Base-by-base conservation (phyloP, 1,140 invertebrate species). In the Anagrus nilaparvatae region DNA sequence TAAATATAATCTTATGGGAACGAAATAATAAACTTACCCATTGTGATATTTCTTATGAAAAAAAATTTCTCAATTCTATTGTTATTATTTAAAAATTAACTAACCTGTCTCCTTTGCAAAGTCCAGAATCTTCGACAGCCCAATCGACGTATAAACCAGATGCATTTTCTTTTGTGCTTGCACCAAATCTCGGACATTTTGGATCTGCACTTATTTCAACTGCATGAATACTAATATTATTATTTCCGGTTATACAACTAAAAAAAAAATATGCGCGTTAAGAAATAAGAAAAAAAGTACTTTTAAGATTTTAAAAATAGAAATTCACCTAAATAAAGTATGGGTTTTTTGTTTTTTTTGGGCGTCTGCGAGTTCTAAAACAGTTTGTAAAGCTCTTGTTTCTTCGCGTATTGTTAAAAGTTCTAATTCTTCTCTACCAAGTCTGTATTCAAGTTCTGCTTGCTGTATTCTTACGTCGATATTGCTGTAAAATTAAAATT, bases 391-490 rank as follows among this genome's bases (percentile, higher is more conserved):
- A n/a, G 82, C 78, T 39, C 84, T 70, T 31, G 78, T 81, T 60
- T 92, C 87, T 66, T 90, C 87, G 43, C 84, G 72, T 43, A 91
- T 65, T 17, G 84, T 86, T 40, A 90, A 67, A 53, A 90, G 67
- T 61, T 89, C 87, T 33, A 91, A 65, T 63, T 92, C 88, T 59
- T 92, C 88, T 14, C 86, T 71, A 0, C 87, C 87, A 24, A 90
- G 63, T 58, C 87, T 80, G 60, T 89, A 92, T 55, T 91, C 87
- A 45, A 91, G 61, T 63, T 92, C 88, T 1, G 88, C 88, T 56
- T 90, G 87, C 50, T 87, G 80, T 54, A 92, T 91, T 45, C 86
- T 72, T n/a, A 84, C 77, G 58, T 92, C 87, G 38, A 91, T 89
- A 58, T 90, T 90, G 54, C 87, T 90, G 63, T 12, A 70, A 69